A percentile compares a stretch with the other conserved stretches of the same genome.
Conservation (phyloP, 2,888 invertebrate species). For the Aleiodes alternator region DNA sequence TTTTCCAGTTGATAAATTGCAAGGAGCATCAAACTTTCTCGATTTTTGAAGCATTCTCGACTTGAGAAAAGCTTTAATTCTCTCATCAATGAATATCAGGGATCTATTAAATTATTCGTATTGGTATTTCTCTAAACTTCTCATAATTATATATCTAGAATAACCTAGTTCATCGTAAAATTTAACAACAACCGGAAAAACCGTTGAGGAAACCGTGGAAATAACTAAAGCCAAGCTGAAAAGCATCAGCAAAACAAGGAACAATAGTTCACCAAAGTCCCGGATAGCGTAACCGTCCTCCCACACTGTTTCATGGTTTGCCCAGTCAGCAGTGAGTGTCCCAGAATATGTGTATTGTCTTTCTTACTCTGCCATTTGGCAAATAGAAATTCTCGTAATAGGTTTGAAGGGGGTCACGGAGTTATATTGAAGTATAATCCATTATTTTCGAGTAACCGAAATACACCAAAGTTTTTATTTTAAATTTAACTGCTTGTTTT, state of each 20-base stretch:
- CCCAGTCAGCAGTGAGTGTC: slow-evolving; percentile 48
- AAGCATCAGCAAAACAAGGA: slow-evolving; percentile 48
- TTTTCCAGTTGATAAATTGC: no score
- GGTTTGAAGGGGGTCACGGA: slow-evolving; percentile 14
- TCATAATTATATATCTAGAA: no score
- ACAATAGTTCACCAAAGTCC: slow-evolving; percentile 51
- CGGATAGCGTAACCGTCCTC: background rate
- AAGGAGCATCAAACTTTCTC: no score
- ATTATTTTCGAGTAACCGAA: no score
- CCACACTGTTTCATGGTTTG: slow-evolving; percentile 44
- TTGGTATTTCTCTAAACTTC: no score
- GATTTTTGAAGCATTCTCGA: no score
- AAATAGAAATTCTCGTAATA: slow-evolving; percentile 1
- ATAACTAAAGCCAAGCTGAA: slow-evolving; percentile 27
- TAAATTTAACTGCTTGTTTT: no score
- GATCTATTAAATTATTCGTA: no score
- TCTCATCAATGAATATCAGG: no score
- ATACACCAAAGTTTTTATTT: no score
- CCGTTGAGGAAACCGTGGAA: slow-evolving; percentile 34
- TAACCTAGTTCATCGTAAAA: slow-evolving; percentile 1
- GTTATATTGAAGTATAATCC: no score
- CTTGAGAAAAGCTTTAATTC: no score
- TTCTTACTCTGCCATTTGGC: slow-evolving; percentile 29
- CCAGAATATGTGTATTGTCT: slow-evolving; percentile 28
- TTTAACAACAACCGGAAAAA: slow-evolving; percentile 7